Percentiles rank a stretch among this genome's conserved stretches.
These are phyloP conservation scores for Vombatus ursinus DNA, from an alignment of 2,113 vertebrate genomes.

Conservation along the genomic window DNA sequence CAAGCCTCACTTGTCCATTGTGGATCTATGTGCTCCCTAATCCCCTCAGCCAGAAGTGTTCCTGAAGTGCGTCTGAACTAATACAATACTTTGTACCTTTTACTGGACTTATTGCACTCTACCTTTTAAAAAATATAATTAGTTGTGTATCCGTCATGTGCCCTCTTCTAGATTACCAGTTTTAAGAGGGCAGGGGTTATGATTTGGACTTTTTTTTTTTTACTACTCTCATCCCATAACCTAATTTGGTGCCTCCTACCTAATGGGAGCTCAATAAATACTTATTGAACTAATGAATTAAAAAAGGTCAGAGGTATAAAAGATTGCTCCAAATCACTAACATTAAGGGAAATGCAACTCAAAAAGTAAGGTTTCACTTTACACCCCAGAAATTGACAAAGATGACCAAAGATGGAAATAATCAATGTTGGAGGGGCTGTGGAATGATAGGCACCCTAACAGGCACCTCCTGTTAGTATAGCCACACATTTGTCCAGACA, in stretches of 20 bases:
- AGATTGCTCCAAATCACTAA: neutral
- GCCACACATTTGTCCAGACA: neutral
- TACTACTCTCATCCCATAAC: neutral
- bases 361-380: neutral
- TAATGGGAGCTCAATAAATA: neutral
- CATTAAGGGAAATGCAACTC: neutral
- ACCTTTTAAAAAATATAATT: neutral
- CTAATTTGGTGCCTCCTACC: neutral
- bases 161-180: neutral
- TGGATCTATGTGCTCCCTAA: neutral
- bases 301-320: neutral
- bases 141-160: neutral
- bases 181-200: neutral
- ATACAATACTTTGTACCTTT: neutral
- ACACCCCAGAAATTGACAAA: neutral
- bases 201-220: neutral
- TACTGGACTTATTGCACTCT: no score
- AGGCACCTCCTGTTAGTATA: neutral
- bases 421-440: neutral
- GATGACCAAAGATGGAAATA: neutral
- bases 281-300: constrained; percentile 9
- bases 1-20: neutral
- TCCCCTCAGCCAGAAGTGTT: neutral
- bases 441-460: neutral
- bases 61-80: neutral